Percentiles rank a stretch among this genome's conserved stretches.
Evolutionary conservation across 1,140 invertebrate genomes (phyloP).

Genomic region (Tribolium madens): DNA sequence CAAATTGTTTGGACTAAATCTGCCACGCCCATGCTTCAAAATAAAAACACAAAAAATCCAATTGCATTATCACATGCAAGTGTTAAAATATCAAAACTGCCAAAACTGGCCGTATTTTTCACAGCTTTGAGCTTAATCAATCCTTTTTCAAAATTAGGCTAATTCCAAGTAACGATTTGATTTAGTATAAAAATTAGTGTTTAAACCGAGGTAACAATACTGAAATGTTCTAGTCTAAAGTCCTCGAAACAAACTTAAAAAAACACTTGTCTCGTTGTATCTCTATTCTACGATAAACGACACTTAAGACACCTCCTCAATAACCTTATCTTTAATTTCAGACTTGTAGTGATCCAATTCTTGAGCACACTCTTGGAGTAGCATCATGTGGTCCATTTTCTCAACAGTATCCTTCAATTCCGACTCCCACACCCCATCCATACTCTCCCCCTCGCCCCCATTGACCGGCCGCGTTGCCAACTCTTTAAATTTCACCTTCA

Average conservation of each 20-base stretch:
- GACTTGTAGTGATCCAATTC: conserved; percentile 57
- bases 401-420: conserved; percentile 75
- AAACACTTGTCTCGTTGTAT: conserved; percentile 19
- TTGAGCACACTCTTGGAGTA: conserved; percentile 72
- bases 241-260: conserved; percentile 1
- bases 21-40: neutral
- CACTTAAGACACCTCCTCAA: conserved; percentile 2
- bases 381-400: conserved; percentile 74
- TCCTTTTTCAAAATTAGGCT: conserved; percentile 1
- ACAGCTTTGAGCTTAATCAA: neutral
- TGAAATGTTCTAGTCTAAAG: neutral
- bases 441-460: conserved; percentile 72
- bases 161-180: neutral
- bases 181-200: conserved; percentile 28
- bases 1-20: neutral
- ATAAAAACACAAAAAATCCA: neutral
- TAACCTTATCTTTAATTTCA: conserved; percentile 36
- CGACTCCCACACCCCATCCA: conserved; percentile 71
- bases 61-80: conserved; percentile 3
- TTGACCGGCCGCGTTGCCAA: conserved; percentile 73
- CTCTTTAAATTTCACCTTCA: conserved; percentile 72
- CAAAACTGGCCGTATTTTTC: neutral
- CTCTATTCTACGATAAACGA: conserved; percentile 5
- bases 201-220: conserved; percentile 14
- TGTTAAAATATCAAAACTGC: conserved; percentile 17